Conservation (phyloP, 2,888 invertebrate genomes). For the Oscheius sp. region DNA sequence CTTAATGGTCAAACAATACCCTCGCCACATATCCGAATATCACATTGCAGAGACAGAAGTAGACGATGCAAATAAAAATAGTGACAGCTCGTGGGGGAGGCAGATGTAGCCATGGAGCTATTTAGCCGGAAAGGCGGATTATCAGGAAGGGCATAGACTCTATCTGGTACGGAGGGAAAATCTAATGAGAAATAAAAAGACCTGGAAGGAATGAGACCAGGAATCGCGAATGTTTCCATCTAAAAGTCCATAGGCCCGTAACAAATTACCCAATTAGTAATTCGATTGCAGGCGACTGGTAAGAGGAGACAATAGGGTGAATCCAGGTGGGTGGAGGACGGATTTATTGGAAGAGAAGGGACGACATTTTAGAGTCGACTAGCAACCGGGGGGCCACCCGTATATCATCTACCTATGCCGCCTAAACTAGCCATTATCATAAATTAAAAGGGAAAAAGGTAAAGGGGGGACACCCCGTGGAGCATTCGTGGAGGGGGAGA, state of each 20-base stretch:
- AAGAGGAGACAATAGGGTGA: not conserved
- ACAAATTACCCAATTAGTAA: constrained; percentile 18
- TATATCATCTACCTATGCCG: not conserved
- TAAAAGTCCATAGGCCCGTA: constrained; percentile 6
- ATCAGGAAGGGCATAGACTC: not conserved
- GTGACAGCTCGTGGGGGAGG: constrained; percentile 9
- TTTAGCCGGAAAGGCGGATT: constrained; percentile 2
- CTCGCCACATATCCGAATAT: constrained; percentile 32
- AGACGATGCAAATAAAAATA: not conserved
- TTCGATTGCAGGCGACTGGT: not conserved
- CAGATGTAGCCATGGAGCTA: constrained; percentile 8
- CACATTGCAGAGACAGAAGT: constrained; percentile 14
- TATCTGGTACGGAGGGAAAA: constrained; percentile 1
- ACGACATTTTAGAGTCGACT: not conserved
- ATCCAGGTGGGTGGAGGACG: constrained; percentile 1
- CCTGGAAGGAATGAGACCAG: not conserved
- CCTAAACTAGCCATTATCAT: not conserved
- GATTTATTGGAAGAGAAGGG: not conserved
- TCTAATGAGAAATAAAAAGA: not conserved
- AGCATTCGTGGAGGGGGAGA: not conserved
- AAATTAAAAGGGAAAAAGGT: not conserved
- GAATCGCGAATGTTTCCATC: not conserved
- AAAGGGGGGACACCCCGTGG: too few relatives aligned
- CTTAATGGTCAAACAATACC: constrained; percentile 38
- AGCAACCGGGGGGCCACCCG: not conserved